Base-by-base conservation (phyloP, 1,140 invertebrate species). In the Drosophila hydei region DNA sequence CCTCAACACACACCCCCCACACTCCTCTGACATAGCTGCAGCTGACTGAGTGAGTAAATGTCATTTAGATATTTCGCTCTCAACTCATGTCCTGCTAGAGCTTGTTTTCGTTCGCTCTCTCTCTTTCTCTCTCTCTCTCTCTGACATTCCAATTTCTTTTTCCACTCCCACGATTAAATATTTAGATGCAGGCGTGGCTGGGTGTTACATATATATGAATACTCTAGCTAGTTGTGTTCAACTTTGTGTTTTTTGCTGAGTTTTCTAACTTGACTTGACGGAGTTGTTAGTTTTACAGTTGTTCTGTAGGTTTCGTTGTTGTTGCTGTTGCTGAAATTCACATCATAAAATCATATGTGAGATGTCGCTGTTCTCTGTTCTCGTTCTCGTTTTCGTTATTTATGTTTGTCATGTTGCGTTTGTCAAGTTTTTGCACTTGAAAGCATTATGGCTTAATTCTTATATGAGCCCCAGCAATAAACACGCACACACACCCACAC, bases 401-500 rank as follows among this genome's bases (percentile, higher is more conserved):
- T 87, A 87, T 87, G 81, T 88, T 88, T 88, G 81, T 85, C 81
- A 88, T 87, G 81, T 87, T 87, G 83, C 77, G 81, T 88, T 87
- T 87, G 83, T 88, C 83, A 87, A 81, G 77, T 85, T 85, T 87
- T 85, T 81, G 81, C 81, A 76, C 83, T 88, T 88, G 77, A 77
- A 75, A 87, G 83, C 81, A 81, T 87, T 87, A 87, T 77, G 83
- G 80, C 83, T 88, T 87, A 88, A 87, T 87, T 88, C 83, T 62
- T 88, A 77, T 87, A 84, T 75, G 81, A 75, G 73, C 55, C 55
- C 45, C 55, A 40, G 61, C 79, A 83, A 42, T 42, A 42, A 40
- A 40, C 61, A 45, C 47, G 23, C 27, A 33, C 52, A 58, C 45
- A 60, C 47, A 48, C 30, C n/a, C 51, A 21, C 18, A 18, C 11